These are phyloP conservation scores for Podargus strigoides DNA, from an alignment of 2,797 vertebrate species.

Conservation along the genomic window DNA sequence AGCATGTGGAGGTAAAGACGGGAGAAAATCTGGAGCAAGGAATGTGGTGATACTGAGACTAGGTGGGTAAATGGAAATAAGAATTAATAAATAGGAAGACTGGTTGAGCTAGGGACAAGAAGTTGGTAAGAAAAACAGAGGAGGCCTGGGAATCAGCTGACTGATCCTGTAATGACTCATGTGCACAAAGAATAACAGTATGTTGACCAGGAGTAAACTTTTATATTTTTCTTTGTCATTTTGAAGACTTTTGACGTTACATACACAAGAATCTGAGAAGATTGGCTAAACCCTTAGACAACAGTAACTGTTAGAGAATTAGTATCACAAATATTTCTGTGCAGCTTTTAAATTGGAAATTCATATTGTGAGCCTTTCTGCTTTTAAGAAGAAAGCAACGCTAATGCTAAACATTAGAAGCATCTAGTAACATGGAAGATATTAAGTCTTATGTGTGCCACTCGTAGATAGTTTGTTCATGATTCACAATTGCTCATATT, in stretches of 20 bases:
- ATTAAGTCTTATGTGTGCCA: not conserved
- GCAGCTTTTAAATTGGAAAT: not conserved
- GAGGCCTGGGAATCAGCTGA: not conserved
- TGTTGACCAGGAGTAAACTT: not conserved
- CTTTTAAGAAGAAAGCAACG: not conserved
- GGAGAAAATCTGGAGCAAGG: not conserved
- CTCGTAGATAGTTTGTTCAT: not conserved
- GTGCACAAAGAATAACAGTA: not conserved
- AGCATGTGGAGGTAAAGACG: not conserved
- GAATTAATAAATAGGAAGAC: not conserved
- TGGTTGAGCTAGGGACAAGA: not conserved
- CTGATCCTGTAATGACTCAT: not conserved
- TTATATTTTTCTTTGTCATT: not conserved
- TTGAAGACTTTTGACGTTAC: not conserved
- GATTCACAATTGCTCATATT: constrained; percentile 13
- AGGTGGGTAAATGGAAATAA: not conserved
- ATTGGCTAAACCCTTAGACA: not conserved
- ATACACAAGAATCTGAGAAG: not conserved
- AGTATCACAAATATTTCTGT: not conserved
- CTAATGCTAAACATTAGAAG: not conserved
- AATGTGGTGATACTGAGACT: not conserved
- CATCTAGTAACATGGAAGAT: not conserved
- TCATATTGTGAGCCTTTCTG: not conserved
- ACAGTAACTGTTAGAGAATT: not conserved
- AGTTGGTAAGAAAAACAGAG: not conserved